Conservation (phyloP, 2,888 invertebrate species). For the Bembecia ichneumoniformis region DNA sequence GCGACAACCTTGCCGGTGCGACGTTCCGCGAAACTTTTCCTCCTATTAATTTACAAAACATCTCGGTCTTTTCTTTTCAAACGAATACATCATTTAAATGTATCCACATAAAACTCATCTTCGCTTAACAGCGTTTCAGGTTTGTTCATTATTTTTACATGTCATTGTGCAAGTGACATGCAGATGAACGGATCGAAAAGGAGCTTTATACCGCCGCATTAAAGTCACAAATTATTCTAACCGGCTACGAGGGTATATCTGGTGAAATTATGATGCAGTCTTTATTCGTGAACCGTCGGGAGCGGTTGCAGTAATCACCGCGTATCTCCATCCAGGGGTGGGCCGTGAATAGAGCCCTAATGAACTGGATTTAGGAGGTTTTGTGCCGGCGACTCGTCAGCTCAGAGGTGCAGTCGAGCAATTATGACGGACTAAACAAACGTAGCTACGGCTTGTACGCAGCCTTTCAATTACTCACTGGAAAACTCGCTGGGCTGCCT, state of each 20-base stretch:
- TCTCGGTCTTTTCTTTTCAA: conserved; percentile 35
- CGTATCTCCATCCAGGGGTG: conserved; percentile 72
- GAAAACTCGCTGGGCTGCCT: conserved; percentile 19
- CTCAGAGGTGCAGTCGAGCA: conserved; percentile 64
- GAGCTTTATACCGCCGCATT: conserved; percentile 38
- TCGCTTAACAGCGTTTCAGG: conserved; percentile 38
- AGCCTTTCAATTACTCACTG: conserved; percentile 42
- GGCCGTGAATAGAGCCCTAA: conserved; percentile 70
- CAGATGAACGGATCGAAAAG: conserved; percentile 30
- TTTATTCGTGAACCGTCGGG: conserved; percentile 73
- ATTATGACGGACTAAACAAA: conserved; percentile 69
- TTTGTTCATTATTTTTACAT: conserved; percentile 74
- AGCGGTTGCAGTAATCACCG: conserved; percentile 74
- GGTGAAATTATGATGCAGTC: conserved; percentile 73
- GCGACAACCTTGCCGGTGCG: conserved; percentile 67
- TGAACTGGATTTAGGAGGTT: conserved; percentile 74
- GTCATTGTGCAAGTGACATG: conserved; percentile 70
- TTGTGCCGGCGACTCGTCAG: conserved; percentile 68
- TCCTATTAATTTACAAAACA: conserved; percentile 71
- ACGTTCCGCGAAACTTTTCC: conserved; percentile 69
- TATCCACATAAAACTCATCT: conserved; percentile 37
- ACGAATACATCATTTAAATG: conserved; percentile 36
- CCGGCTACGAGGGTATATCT: conserved; percentile 54
- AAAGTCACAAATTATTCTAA: conserved; percentile 43
- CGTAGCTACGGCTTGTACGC: conserved; percentile 38